Evolutionary conservation across 2,797 vertebrate genomes (phyloP).

Genomic region (Meriones psammophilus): DNA sequence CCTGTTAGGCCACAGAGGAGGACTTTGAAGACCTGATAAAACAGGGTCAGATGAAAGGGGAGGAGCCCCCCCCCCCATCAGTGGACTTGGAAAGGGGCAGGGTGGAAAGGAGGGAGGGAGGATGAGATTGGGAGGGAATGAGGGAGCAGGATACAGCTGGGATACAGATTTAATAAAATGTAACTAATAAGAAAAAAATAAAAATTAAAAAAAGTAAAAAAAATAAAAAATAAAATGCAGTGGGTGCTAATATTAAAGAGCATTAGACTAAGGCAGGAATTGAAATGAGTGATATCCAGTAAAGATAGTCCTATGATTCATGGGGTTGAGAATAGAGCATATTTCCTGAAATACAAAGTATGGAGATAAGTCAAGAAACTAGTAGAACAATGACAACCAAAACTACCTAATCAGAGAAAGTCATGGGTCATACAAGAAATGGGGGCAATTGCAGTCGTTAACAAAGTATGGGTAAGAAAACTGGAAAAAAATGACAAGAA

Average conservation of each 20-base stretch:
- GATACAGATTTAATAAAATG: no score
- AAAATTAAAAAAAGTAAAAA: neutral
- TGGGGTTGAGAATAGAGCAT: neutral
- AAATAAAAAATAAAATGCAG: neutral
- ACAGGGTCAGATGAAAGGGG: no score
- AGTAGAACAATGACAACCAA: neutral
- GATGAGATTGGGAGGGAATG: no score
- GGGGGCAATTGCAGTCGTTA: neutral
- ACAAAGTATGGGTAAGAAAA: neutral
- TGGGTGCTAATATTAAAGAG: neutral
- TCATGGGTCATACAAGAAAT: neutral
- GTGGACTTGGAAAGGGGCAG: no score
- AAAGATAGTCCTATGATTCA: rapidly evolving
- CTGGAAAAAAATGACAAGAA: neutral
- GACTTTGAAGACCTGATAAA: no score
- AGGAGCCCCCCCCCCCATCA: no score
- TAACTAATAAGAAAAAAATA: no score
- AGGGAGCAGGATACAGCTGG: no score
- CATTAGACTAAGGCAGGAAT: neutral
- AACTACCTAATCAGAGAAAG: neutral
- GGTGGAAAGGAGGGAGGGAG: no score
- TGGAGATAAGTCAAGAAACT: neutral
- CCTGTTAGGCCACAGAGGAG: no score
- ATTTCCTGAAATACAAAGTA: neutral
- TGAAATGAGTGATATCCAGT: neutral